These are phyloP conservation scores for Temnothorax curvispinosus DNA, from an alignment of 1,140 invertebrate species.

Conservation along the genomic window DNA sequence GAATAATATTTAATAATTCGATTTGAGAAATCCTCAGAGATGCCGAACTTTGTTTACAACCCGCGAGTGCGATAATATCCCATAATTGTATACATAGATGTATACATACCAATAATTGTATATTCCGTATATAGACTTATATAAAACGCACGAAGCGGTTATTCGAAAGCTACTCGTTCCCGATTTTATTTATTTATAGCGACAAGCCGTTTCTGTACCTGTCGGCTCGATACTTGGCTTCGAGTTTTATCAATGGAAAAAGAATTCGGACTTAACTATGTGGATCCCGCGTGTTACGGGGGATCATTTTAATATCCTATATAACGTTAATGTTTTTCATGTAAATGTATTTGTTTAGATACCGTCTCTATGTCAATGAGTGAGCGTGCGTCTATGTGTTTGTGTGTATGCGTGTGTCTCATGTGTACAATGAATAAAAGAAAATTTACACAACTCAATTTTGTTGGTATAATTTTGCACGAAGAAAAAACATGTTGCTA, in stretches of 20 bases:
- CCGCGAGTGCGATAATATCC: conserved; percentile 63
- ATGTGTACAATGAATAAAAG: conserved; percentile 4
- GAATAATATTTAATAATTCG: conserved; percentile 10
- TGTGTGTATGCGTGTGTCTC: background rate
- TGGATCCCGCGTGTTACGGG: conserved; percentile 41
- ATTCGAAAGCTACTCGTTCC: conserved; percentile 67
- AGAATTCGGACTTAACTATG: conserved; percentile 71
- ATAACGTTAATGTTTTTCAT: conserved; percentile 60
- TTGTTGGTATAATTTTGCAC: background rate
- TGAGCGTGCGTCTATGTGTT: conserved; percentile 21
- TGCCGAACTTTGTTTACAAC: conserved; percentile 16
- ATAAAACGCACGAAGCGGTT: conserved; percentile 76
- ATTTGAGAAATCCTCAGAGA: conserved; percentile 35
- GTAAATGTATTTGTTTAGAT: conserved; percentile 28
- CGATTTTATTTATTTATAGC: conserved; percentile 66
- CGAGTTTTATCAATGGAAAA: conserved; percentile 61
- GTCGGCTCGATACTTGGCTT: conserved; percentile 22
- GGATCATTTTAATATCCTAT: conserved; percentile 69
- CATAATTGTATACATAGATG: conserved; percentile 65
- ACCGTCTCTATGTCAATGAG: background rate
- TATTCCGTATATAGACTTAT: conserved; percentile 74
- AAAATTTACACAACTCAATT: background rate
- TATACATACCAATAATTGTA: conserved; percentile 67
- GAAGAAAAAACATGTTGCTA: background rate
- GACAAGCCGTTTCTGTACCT: conserved; percentile 61